phyloP scores from a whole-genome alignment of 2,888 invertebrate genomes.

The Cosmorhoe ocellata region DNA sequence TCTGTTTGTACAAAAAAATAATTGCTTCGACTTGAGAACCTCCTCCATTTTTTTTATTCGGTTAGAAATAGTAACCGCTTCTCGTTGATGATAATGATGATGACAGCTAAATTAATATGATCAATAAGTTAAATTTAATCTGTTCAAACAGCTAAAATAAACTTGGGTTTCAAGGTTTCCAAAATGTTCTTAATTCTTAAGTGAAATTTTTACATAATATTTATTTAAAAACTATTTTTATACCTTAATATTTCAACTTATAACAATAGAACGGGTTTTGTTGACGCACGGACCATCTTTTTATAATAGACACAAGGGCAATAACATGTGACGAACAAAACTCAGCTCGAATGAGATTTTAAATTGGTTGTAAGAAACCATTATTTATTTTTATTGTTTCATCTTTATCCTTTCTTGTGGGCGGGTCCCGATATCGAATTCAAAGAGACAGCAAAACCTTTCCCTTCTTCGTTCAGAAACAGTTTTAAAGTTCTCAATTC shows the following conservation, averaged over 20 bases:
- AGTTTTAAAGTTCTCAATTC: conserved; percentile 23
- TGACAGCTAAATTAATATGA: no score
- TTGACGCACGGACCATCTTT: conserved; percentile 6
- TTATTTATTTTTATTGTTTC: conserved; percentile 28
- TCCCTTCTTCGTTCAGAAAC: conserved; percentile 17
- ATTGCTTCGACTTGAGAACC: no score
- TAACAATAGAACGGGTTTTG: conserved; percentile 21
- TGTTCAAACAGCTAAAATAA: no score
- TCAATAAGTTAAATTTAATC: no score
- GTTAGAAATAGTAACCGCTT: no score
- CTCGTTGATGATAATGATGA: no score
- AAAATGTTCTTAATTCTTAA: no score
- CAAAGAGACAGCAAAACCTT: conserved; percentile 22
- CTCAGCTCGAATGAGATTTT: conserved; percentile 19
- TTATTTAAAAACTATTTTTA: no score
- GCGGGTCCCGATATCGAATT: conserved; percentile 23
- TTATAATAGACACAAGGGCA: conserved; percentile 14
- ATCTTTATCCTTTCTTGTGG: conserved; percentile 24
- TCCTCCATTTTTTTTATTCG: no score
- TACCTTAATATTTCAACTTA: neutral
- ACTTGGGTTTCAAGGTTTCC: no score
- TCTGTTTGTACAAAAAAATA: no score
- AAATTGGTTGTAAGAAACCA: conserved; percentile 27
- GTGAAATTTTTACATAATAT: no score
- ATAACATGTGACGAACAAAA: conserved; percentile 17